A percentile compares a stretch with the other conserved stretches of the same genome.
phyloP scores from a whole-genome alignment of 2,113 vertebrate genomes.

The Cairina moschata region DNA sequence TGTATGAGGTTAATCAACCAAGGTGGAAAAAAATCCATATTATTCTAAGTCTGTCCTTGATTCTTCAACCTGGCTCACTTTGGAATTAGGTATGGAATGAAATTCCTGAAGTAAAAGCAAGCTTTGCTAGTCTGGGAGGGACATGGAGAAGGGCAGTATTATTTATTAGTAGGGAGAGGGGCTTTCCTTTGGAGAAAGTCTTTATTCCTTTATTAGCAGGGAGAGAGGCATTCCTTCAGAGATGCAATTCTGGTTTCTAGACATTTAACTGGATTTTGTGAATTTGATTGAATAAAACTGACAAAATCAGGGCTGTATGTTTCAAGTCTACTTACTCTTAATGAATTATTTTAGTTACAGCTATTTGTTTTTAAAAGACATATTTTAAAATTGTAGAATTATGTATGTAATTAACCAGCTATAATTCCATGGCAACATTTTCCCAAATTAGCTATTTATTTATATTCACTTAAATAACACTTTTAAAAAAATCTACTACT shows the following conservation, averaged over 20 bases:
- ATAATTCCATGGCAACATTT: not conserved
- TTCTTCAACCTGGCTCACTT: slow-evolving; percentile 39
- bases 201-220: accelerated
- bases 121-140: not conserved
- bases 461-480: slow-evolving; percentile 14
- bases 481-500: not conserved
- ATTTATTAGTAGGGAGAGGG: accelerated
- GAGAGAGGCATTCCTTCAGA: not conserved
- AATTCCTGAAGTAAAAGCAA: not conserved
- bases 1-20: slow-evolving; percentile 69
- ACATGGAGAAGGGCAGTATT: not conserved
- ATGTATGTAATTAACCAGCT: not conserved
- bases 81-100: slow-evolving; percentile 19
- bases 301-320: not conserved
- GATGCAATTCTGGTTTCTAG: not conserved
- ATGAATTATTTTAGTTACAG: slow-evolving; percentile 1
- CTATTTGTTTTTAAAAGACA: not conserved
- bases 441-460: slow-evolving; percentile 41
- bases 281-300: not conserved
- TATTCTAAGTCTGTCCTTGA: slow-evolving; percentile 61
- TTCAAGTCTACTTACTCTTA: not conserved
- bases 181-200: not conserved
- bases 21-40: slow-evolving; percentile 73
- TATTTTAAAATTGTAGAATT: not conserved
- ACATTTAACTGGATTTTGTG: not conserved